Conservation (phyloP, 2,113 vertebrate genomes). For the Spilogale gracilis region DNA sequence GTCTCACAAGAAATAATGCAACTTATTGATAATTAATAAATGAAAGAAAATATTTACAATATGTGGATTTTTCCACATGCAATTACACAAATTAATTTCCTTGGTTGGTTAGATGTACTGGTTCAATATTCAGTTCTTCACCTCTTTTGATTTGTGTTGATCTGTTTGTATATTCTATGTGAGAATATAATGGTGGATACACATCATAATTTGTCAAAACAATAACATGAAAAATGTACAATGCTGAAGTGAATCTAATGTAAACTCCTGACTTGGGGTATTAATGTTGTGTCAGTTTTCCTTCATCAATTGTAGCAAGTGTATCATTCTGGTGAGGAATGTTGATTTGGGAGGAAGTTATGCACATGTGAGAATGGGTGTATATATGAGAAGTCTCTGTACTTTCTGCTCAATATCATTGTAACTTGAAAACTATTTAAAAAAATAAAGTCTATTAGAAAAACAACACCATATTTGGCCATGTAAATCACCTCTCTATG, state of each 20-base stretch:
- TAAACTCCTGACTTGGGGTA: background rate
- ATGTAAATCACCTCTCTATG: background rate
- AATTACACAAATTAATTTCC: background rate
- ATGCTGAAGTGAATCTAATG: background rate
- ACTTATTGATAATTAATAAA: background rate
- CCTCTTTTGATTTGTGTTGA: background rate
- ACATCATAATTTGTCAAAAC: background rate
- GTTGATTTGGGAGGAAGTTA: too few species aligned
- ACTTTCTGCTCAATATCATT: background rate
- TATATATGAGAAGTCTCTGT: background rate
- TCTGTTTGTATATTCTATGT: background rate
- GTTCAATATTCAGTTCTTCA: background rate
- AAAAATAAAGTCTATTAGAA: background rate
- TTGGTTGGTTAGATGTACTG: background rate
- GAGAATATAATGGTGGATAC: background rate
- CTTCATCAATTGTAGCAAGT: background rate
- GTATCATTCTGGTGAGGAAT: background rate
- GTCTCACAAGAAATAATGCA: background rate
- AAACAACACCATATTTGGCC: background rate
- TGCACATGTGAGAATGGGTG: background rate
- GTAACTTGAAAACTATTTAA: background rate
- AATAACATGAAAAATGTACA: background rate
- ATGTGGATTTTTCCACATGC: background rate
- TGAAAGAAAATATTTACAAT: background rate
- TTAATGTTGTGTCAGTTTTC: background rate